A percentile compares a stretch with the other conserved stretches of the same genome.
phyloP scores from a whole-genome alignment of 2,888 invertebrate genomes.

The Chromoteleia sp. region DNA sequence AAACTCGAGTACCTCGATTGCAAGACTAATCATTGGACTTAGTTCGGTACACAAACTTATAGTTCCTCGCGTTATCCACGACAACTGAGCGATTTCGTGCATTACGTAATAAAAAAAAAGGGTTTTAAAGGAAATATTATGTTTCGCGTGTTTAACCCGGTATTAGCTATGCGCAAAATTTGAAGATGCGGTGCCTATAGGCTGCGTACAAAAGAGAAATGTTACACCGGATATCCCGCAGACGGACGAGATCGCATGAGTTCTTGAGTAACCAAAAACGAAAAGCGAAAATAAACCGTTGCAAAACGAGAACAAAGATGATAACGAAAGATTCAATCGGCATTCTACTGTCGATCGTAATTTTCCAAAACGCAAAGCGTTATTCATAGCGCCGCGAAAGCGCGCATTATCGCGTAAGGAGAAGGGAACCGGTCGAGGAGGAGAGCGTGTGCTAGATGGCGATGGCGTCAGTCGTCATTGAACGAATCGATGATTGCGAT shows the following conservation, averaged over 20 bases:
- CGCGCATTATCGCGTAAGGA: slow-evolving; percentile 49
- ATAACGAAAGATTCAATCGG: too few species aligned
- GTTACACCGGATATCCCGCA: slow-evolving; percentile 83
- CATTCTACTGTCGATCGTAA: slow-evolving; percentile 3
- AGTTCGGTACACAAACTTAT: too few species aligned
- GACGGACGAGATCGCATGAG: slow-evolving; percentile 78
- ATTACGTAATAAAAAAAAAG: slow-evolving; percentile 9
- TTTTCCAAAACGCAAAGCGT: slow-evolving; percentile 33
- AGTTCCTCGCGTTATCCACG: too few species aligned
- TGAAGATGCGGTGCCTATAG: slow-evolving; percentile 39
- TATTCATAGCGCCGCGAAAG: slow-evolving; percentile 56
- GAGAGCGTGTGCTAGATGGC: slow-evolving; percentile 70
- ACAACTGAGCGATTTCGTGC: too few species aligned
- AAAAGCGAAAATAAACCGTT: background rate
- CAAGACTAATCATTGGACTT: too few species aligned
- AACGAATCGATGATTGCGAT: slow-evolving; percentile 70
- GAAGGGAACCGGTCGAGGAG: slow-evolving; percentile 67
- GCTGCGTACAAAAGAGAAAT: slow-evolving; percentile 73
- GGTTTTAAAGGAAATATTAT: slow-evolving; percentile 41
- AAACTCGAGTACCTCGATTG: too few species aligned
- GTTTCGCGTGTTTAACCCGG: slow-evolving; percentile 44
- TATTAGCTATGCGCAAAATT: slow-evolving; percentile 60
- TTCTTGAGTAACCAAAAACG: slow-evolving; percentile 39
- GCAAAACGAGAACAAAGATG: too few species aligned
- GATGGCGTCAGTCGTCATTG: slow-evolving; percentile 72